Base-by-base conservation (phyloP, 2,888 invertebrate species). In the Ceramica pisi region DNA sequence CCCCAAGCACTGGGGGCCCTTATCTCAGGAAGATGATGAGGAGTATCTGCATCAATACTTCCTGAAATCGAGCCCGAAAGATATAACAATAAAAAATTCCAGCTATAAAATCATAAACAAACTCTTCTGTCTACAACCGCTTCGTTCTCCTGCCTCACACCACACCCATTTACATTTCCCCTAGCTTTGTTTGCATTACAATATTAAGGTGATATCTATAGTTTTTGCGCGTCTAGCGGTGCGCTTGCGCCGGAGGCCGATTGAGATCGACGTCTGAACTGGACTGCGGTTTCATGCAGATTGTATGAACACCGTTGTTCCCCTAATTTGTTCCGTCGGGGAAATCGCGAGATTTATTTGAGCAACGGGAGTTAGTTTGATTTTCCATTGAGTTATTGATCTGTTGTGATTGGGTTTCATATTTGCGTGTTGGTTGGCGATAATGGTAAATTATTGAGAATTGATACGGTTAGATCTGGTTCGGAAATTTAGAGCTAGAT, bases 121-220 rank as follows among this genome's bases (percentile, higher is more conserved):
- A 16, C 12, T 23, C 9, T 14, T 16, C 1, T 16, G 12, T 2
- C 31, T 26, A 4, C 16, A 70, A 68, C 80, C 87, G 81, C 71
- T 7, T 0, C 1, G 14, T 59, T 64, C 73, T 81, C 26, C n/a
- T 48, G 21, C 48, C 84, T 87, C 81, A 80, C 1, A 55, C 86
- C 85, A 81, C 53, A 81, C 80, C 85, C 87, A 90, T 89, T 91
- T 89, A 88, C 88, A 89, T 92, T 80, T 64, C 90, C 91, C 87
- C 90, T 90, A 90, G 91, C 88, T 92, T 92, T 92, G 89, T 93
- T 93, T 92, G 91, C 88, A 92, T 92, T 91, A 88, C 90, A 88
- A 88, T 88, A 91, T 90, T 88, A 89, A 88, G 87, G 90, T 86
- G 90, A 89, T 91, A 90, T 88, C 89, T 88, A 87, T 83, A 88